These are phyloP conservation scores for Sebastes iracundus DNA, from an alignment of 2,797 vertebrate genomes.

Conservation along the genomic window DNA sequence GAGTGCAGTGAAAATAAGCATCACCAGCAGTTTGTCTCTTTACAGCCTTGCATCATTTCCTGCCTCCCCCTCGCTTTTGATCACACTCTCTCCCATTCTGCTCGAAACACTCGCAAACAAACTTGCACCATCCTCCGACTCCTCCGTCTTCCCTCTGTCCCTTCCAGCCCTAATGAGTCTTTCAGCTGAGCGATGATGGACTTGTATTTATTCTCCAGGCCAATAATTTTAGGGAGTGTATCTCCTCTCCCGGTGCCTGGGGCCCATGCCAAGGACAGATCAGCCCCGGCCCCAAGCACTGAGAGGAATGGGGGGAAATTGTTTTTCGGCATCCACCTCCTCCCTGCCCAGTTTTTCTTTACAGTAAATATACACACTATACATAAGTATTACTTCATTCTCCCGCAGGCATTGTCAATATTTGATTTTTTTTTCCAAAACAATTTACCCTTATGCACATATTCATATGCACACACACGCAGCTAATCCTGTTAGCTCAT, in stretches of 20 bases:
- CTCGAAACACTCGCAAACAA: slow-evolving; percentile 53
- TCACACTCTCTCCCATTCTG: slow-evolving; percentile 59
- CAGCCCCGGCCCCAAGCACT: slow-evolving; percentile 79
- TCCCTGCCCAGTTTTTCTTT: slow-evolving; percentile 39
- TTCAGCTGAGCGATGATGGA: slow-evolving; percentile 84
- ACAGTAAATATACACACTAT: slow-evolving; percentile 47
- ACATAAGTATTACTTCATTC: slow-evolving; percentile 49
- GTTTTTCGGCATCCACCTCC: slow-evolving; percentile 43
- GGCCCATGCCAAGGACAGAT: slow-evolving; percentile 85
- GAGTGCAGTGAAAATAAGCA: slow-evolving; percentile 87
- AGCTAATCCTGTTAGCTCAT: slow-evolving; percentile 68
- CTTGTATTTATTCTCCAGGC: slow-evolving; percentile 84
- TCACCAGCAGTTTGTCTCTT: slow-evolving; percentile 81
- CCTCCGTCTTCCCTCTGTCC: slow-evolving; percentile 76
- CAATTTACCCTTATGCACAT: slow-evolving; percentile 26
- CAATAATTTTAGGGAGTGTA: slow-evolving; percentile 75
- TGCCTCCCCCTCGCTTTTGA: slow-evolving; percentile 76
- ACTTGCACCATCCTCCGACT: slow-evolving; percentile 55
- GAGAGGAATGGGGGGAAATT: slow-evolving; percentile 75
- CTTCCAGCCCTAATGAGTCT: slow-evolving; percentile 87
- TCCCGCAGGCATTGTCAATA: slow-evolving; percentile 44
- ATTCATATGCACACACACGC: slow-evolving; percentile 8
- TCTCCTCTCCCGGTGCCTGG: slow-evolving; percentile 73
- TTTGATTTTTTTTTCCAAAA: slow-evolving; percentile 45
- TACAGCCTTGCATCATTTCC: slow-evolving; percentile 85